Base-by-base conservation (phyloP, 2,888 invertebrate genomes). In the Noctua pronuba region DNA sequence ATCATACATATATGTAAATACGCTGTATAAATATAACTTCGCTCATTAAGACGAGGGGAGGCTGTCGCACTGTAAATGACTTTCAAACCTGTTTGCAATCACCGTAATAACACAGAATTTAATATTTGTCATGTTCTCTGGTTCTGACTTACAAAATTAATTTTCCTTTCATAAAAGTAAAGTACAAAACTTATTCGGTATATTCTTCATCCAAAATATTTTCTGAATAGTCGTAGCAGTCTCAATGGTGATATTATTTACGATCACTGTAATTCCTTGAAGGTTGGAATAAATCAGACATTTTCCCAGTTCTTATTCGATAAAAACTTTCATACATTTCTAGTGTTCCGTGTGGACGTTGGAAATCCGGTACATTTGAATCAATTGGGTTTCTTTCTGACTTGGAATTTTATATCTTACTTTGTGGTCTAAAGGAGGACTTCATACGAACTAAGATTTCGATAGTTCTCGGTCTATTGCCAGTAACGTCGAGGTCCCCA, bases 271-370 rank as follows among this genome's bases (percentile, higher is more conserved):
- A 81, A 81, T 83, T 81, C 70, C 70, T 81, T 76, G 58, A 88
- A 86, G 81, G 79, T 85, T 75, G 83, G 83, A 77, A 87, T 88
- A 88, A 87, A 87, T 88, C 83, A 74, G 79, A 83, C 75, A 84
- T 85, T 80, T 69, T 55, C 66, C 24, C 76, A 82, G 72, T 77
- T 87, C 70, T 73, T 76, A 78, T 88, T 79, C 70, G 66, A 80
- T 77, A 83, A 80, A 82, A 85, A 85, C 86, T 87, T 86, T 87
- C 71, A 79, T 83, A 86, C 60, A 77, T 80, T 79, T 83, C 83
- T 77, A 77, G 79, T 82, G 78, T 86, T 83, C 79, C 73, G 73
- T 38, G 66, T 65, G 75, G 75, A 69, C 65, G 75, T 58, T 79
- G 58, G 67, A 49, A 82, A 84, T 84, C 86, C 71, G 72, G 76